Evolutionary conservation across 2,113 vertebrate genomes (phyloP), one percentile per base, ranked within the genome.

Genomic region (Grantiella picta): DNA sequence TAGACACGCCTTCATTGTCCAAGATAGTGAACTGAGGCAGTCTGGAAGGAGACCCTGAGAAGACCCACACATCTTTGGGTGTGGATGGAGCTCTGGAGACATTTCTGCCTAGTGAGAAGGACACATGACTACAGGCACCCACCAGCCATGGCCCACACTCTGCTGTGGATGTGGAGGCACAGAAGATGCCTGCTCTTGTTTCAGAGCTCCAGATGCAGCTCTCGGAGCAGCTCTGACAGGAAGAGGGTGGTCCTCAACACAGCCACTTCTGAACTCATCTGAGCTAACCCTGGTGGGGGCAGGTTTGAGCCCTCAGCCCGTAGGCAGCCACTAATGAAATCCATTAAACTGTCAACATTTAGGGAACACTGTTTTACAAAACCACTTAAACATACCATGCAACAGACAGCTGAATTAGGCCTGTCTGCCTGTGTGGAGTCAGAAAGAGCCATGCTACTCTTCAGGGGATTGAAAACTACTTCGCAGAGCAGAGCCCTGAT

Each of bases 321-420:
- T 91, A 90, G 63, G 66, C 83, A 95, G 90, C 56, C 92, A 95
- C 82, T 93, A 95, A 94, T 89, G 87, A 96, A 96, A 96, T 93
- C 95, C 96, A 96, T 96, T 96, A 97, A 97, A 97, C 93, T 95
- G 95, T 94, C 92, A 95, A 87, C 93, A 95, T 96, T 95, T 94
- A 97, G 76, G 88, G 90, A 95, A 93, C 90, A 87, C 90, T 87
- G 92, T 94, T 97, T 95, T 89, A 96, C 90, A 92, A 93, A 95
- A 94, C 95, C 93, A 94, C 93, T 97, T 97, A 96, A 92, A 95
- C 87, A 82, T 68, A 91, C 86, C 82, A 94, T 63, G 76, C 90
- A 93, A 90, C 49, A 96, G 93, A 96, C 92, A 97, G 94, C 61
- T 83, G 94, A 97, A 95, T 96, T 94, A 95, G 90, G 86, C 86